A percentile compares a stretch with the other conserved stretches of the same genome.
These are phyloP conservation scores for Planiliza haematocheilus DNA, from an alignment of 2,113 vertebrate genomes.

Conservation along the genomic window DNA sequence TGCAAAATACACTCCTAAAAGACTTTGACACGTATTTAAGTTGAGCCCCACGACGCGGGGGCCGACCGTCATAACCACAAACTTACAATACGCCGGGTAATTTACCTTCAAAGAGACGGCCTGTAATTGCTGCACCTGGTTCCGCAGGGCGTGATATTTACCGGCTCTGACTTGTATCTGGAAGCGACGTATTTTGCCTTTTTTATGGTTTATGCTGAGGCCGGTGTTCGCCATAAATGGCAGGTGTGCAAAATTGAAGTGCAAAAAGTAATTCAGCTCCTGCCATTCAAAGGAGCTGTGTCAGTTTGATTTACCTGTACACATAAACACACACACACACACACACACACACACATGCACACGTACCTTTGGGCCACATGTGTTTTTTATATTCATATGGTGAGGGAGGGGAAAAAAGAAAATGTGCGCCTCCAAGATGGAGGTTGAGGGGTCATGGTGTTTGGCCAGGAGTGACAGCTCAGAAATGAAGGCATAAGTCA, in stretches of 20 bases:
- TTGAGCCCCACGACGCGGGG: no score
- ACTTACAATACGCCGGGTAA: conserved; percentile 29
- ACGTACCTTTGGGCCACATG: conserved; percentile 69
- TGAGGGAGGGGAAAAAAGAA: conserved; percentile 22
- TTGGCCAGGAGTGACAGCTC: conserved; percentile 83
- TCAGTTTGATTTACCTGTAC: conserved; percentile 77
- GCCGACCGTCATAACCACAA: background rate
- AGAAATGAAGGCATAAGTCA: conserved; percentile 85
- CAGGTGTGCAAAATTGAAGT: conserved; percentile 78
- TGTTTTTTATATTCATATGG: conserved; percentile 81
- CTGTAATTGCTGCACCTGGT: conserved; percentile 28
- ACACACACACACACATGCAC: conserved; percentile 42
- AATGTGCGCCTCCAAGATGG: conserved; percentile 67
- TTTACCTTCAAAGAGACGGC: conserved; percentile 22
- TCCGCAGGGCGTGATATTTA: conserved; percentile 35
- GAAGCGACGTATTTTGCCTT: conserved; percentile 43
- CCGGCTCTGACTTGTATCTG: conserved; percentile 57
- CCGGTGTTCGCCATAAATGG: conserved; percentile 65
- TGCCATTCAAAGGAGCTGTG: conserved; percentile 77
- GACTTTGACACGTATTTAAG: no score
- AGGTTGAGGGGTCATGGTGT: conserved; percentile 81
- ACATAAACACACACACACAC: conserved; percentile 59
- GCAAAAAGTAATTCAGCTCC: conserved; percentile 77
- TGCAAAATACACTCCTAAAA: no score
- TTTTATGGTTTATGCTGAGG: conserved; percentile 68